Evolutionary conservation across 2,888 invertebrate species (phyloP), one percentile per base, ranked within the genome.

Genomic region (Orthosia gracilis): DNA sequence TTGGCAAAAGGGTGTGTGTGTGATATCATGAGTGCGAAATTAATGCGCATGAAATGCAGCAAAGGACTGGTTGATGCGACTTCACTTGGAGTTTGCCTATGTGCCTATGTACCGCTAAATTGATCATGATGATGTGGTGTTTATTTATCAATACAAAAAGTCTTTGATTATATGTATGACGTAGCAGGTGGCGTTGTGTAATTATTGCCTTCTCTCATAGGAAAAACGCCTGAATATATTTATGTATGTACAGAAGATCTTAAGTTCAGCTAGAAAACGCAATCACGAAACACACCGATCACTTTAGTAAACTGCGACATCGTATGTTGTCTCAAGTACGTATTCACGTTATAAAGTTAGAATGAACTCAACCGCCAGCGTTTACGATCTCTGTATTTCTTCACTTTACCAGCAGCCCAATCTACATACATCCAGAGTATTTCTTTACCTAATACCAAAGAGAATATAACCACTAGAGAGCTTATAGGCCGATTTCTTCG

Each of bases 401-500:
- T 26, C 72, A 79, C 75, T 80, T 65, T 61, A 57, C 52, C 80
- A 40, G 1, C 62, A 65, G 67, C 52, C 80, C 80, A 80, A 76
- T 81, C 82, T 84, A 69, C 67, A 64, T 81, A 81, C 49, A 84
- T 75, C 81, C 54, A 47, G 58, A 84, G 57, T 76, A 84, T 84
- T 80, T 83, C 80, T 83, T 80, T 68, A 81, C 84, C 67, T 75
- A 84, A n/a, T n/a, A n/a, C n/a, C n/a, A n/a, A n/a, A n/a, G n/a
- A n/a, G n/a, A n/a, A n/a, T n/a, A n/a, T n/a, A n/a, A n/a, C n/a
- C n/a, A n/a, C n/a, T n/a, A n/a, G n/a, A n/a, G n/a, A n/a, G n/a
- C n/a, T n/a, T n/a, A n/a, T n/a, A n/a, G n/a, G n/a, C n/a, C n/a
- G n/a, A n/a, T n/a, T n/a, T n/a, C n/a, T n/a, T n/a, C n/a, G n/a